Evolutionary conservation across 2,113 vertebrate genomes (phyloP).

Genomic region (Setophaga coronata): DNA sequence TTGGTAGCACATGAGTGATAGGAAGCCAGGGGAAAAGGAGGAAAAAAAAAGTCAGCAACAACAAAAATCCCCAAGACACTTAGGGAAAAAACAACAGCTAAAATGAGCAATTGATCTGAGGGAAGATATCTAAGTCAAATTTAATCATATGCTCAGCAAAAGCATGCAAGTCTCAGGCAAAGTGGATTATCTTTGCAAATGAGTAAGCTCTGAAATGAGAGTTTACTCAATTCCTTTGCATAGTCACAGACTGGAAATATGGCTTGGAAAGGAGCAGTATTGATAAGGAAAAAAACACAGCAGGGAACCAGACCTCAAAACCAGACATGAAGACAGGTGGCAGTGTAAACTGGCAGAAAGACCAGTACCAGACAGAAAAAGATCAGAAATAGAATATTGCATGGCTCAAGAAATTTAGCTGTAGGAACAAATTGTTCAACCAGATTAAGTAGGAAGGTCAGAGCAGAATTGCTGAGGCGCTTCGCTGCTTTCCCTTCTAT

Average conservation of each 20-base stretch:
- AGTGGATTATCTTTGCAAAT: conserved; percentile 25
- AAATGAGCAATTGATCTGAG: background rate
- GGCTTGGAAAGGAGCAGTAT: background rate
- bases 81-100: background rate
- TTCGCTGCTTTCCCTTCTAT: background rate
- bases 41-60: background rate
- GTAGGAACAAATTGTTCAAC: background rate
- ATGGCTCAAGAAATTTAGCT: background rate
- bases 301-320: background rate
- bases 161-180: conserved; percentile 10
- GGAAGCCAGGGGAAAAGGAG: background rate
- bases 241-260: background rate
- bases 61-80: background rate
- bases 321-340: background rate
- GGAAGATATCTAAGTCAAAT: background rate
- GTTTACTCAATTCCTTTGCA: background rate
- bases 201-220: background rate
- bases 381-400: background rate
- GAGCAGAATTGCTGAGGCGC: background rate
- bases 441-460: background rate
- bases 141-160: conserved; percentile 28
- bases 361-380: background rate
- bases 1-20: background rate
- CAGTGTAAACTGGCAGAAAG: background rate
- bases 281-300: background rate